A percentile compares a stretch with the other conserved stretches of the same genome.
phyloP scores from a whole-genome alignment of 37 sponge, comb jelly and placozoan species.

The Corticium candelabrum region DNA sequence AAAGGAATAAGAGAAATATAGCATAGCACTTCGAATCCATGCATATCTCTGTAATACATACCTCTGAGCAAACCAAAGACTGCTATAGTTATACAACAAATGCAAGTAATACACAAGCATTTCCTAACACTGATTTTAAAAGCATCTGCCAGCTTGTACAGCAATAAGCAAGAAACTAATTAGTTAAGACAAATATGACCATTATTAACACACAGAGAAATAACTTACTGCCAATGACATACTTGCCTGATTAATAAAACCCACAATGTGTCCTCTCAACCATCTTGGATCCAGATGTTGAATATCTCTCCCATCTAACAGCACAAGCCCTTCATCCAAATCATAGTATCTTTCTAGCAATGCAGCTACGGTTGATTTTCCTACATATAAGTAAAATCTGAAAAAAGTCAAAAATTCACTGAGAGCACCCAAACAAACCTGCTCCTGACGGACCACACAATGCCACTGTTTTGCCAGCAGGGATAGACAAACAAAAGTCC shows the following conservation, averaged over 20 bases:
- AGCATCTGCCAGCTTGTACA: too few species aligned
- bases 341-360: constrained; percentile 87
- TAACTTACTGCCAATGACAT: not conserved
- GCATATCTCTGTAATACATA: too few species aligned
- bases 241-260: constrained; percentile 83
- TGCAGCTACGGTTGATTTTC: constrained; percentile 88
- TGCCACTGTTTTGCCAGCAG: constrained; percentile 81
- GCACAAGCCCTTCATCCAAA: constrained; percentile 33
- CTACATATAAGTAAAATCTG: constrained; percentile 19
- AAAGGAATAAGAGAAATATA: too few species aligned
- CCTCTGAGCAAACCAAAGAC: too few species aligned
- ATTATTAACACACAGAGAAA: too few species aligned
- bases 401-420: not conserved
- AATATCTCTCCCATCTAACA: constrained; percentile 36
- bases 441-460: constrained; percentile 95
- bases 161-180: too few species aligned
- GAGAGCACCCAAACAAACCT: constrained; percentile 38
- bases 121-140: too few species aligned
- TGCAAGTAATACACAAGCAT: too few species aligned
- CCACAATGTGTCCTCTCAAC: constrained; percentile 68
- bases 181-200: too few species aligned
- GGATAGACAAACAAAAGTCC: constrained; percentile 46
- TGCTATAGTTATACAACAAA: too few species aligned
- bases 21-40: too few species aligned
- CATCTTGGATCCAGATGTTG: constrained; percentile 61